Evolutionary conservation across 2,888 invertebrate genomes (phyloP).

Genomic region (Amblyjoppa fuscipennis): DNA sequence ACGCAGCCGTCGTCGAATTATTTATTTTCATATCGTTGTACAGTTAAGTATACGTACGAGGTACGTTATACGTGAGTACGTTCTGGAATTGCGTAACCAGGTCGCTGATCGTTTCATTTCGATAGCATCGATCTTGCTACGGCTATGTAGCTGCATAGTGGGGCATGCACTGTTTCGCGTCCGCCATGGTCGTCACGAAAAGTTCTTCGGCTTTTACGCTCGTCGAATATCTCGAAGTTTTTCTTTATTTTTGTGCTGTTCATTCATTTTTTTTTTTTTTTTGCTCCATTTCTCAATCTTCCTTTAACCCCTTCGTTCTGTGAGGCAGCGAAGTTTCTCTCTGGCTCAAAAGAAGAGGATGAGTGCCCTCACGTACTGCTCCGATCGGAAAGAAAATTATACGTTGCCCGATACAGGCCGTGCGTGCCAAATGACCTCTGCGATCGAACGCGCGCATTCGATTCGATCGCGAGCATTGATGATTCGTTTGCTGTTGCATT

Average conservation of each 20-base stretch:
- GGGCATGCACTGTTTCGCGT: background rate
- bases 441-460: conserved; percentile 32
- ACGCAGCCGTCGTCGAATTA: conserved; percentile 56
- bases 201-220: background rate
- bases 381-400: conserved; percentile 45
- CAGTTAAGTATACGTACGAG: conserved; percentile 3
- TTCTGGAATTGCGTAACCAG: conserved; percentile 57
- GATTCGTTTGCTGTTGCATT: conserved; percentile 24
- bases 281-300: background rate
- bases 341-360: background rate
- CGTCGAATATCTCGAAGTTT: background rate
- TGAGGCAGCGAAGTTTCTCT: background rate
- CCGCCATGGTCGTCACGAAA: conserved; percentile 23
- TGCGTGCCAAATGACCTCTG: conserved; percentile 38
- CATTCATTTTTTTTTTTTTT: background rate
- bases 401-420: conserved; percentile 35
- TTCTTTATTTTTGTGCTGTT: background rate
- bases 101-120: conserved; percentile 53
- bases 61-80: background rate
- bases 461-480: conserved; percentile 42
- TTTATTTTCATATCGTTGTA: conserved; percentile 53
- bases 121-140: conserved; percentile 48
- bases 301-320: background rate
- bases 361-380: conserved; percentile 36
- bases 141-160: background rate